phyloP scores from a whole-genome alignment of 2,888 invertebrate genomes.

The Athalia rosae region DNA sequence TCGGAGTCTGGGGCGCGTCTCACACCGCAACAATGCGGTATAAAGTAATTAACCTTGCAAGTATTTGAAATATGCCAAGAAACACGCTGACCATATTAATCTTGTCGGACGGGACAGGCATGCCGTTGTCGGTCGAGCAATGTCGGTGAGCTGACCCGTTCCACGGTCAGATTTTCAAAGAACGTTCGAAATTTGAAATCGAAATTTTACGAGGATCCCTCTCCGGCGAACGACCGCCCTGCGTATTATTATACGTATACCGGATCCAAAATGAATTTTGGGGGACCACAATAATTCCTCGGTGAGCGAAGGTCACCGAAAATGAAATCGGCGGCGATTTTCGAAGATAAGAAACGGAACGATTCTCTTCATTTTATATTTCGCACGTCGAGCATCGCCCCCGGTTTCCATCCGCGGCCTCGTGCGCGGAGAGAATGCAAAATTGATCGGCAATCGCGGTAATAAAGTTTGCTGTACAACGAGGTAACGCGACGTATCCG shows the following conservation, averaged over 20 bases:
- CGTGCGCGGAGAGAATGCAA: neutral
- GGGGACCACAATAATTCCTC: no score
- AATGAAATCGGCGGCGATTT: neutral
- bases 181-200: conserved; percentile 25
- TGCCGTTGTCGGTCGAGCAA: conserved; percentile 52
- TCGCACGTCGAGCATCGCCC: neutral
- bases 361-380: neutral
- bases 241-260: neutral
- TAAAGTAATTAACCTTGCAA: conserved; percentile 68
- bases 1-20: conserved; percentile 38
- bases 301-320: no score
- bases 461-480: conserved; percentile 40
- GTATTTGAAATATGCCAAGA: conserved; percentile 69
- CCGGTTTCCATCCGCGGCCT: neutral
- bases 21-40: conserved; percentile 60
- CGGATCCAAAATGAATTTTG: no score
- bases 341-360: neutral
- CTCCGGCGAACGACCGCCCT: neutral
- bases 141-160: conserved; percentile 37
- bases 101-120: conserved; percentile 60
- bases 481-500: conserved; percentile 25
- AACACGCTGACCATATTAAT: conserved; percentile 69
- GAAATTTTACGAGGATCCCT: conserved; percentile 3
- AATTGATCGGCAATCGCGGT: conserved; percentile 40
- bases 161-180: conserved; percentile 36